phyloP scores from a whole-genome alignment of 2,113 vertebrate genomes.

The Donacobius atricapilla region DNA sequence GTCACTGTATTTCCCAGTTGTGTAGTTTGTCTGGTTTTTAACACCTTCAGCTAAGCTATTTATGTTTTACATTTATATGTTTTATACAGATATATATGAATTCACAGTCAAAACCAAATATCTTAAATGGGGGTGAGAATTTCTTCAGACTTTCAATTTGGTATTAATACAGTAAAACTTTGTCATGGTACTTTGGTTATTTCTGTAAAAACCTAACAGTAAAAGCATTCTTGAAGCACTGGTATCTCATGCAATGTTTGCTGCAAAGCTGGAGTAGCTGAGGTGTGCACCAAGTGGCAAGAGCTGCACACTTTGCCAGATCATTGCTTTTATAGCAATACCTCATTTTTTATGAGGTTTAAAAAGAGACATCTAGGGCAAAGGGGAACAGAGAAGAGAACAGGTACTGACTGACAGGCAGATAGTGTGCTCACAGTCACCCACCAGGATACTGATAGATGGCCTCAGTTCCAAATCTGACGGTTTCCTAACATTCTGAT shows the following conservation, averaged over 20 bases:
- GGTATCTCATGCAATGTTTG: background rate
- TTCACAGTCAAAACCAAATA: background rate
- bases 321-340: background rate
- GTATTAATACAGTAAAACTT: background rate
- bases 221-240: background rate
- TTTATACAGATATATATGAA: background rate
- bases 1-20: background rate
- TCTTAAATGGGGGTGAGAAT: background rate
- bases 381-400: background rate
- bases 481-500: background rate
- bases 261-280: background rate
- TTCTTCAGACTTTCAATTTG: background rate
- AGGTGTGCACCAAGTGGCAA: background rate
- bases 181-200: background rate
- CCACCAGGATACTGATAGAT: background rate
- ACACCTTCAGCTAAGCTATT: background rate
- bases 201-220: background rate
- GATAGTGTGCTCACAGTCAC: background rate
- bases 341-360: constrained; percentile 10
- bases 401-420: background rate
- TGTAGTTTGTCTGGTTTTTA: background rate
- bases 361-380: background rate
- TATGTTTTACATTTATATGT: background rate
- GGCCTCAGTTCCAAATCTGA: background rate
- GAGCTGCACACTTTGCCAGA: background rate